These are phyloP conservation scores for Pseudococcus jackbeardsleyi DNA, from an alignment of 2,888 invertebrate species.

Conservation along the genomic window DNA sequence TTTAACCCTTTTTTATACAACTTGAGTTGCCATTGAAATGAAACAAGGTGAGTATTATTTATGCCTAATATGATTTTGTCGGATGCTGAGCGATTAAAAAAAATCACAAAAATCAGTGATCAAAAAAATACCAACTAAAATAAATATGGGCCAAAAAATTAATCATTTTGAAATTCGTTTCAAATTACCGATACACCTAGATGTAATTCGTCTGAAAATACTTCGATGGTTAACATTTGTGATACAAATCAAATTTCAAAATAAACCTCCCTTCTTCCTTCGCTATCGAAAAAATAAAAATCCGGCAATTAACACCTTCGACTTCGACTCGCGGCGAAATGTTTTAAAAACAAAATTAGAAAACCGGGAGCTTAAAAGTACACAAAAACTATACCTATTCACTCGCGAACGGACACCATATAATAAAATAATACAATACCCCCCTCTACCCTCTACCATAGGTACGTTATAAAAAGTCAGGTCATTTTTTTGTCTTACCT, in stretches of 20 bases:
- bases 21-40: not conserved
- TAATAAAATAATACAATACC: not conserved
- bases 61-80: too few species aligned
- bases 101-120: not conserved
- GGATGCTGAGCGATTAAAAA: not conserved
- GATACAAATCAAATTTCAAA: too few species aligned
- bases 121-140: too few species aligned
- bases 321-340: too few species aligned
- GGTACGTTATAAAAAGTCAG: slow-evolving; percentile 21
- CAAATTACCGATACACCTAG: too few species aligned
- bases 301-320: too few species aligned
- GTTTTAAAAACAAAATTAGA: not conserved
- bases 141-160: too few species aligned
- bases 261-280: too few species aligned
- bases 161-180: too few species aligned
- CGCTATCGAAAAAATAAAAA: too few species aligned
- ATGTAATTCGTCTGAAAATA: too few species aligned
- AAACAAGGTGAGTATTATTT: not conserved
- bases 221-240: too few species aligned
- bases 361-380: not conserved
- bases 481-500: slow-evolving; percentile 48
- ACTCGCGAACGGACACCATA: not conserved
- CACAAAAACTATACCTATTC: not conserved
- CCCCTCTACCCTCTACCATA: not conserved
- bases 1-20: not conserved